Base-by-base conservation (phyloP, 2,797 vertebrate genomes). In the Simalia tracyae region DNA sequence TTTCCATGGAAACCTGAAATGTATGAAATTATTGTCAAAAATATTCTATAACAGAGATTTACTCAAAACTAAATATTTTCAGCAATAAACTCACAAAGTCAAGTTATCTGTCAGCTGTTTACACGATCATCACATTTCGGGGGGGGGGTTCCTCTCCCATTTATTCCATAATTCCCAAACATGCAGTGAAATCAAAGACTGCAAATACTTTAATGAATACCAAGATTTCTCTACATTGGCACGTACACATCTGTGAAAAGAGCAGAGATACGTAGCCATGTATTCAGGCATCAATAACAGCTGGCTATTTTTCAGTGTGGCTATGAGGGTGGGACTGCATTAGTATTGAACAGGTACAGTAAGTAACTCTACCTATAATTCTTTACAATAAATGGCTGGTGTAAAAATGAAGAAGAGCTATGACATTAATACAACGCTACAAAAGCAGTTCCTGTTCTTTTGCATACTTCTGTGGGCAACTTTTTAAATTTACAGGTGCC, bases 1-100 rank as follows among this genome's bases (percentile, higher is more conserved):
- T 90, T 92, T 93, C 91, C 85, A 92, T 90, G 68, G 93, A 57
- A 84, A 84, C 61, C 84, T 54, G 86, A 84, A 46, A 88, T 60
- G 54, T 90, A 36, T 87, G 36, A 42, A 92, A 92, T 68, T 91
- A 87, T 89, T 89, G 72, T 66, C 26, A 50, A 90, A 86, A 86
- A 57, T 54, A 90, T 31, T 19, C 50, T 36, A 50, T 24, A 91
- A 88, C 54, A 87, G 72, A 81, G 12, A 5, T 66, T 89, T 90
- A 90, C 81, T 90, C 85, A 88, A 88, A 92, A 87, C 50, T 84
- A 46, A 93, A 84, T 89, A 56, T 86, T 91, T 89, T 31, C 87
- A 36, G 54, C 31, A 60, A 87, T 57, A 81, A 68, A 84, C 61
- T 87, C 60, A 89, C 56, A 91, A 81, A 66, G 36, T 14, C 50